Conservation (phyloP, 2,113 vertebrate species). For the Bos taurus region DNA sequence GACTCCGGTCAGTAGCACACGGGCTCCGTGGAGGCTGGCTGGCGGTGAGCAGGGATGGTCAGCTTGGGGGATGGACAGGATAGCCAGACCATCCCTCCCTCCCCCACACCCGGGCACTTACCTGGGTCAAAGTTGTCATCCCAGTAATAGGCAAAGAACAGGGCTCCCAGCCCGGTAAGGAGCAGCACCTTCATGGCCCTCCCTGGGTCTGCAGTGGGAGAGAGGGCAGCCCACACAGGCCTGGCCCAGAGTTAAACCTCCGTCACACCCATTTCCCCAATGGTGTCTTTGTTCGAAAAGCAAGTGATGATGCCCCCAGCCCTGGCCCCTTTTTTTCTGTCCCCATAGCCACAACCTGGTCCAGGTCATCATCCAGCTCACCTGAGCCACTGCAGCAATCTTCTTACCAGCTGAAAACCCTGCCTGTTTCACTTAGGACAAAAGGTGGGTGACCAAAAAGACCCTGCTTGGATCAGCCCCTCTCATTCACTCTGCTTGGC, state of each 20-base stretch:
- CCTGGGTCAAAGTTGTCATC: slow-evolving; percentile 80
- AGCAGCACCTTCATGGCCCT: slow-evolving; percentile 30
- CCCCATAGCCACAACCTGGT: neutral
- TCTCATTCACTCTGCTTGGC: neutral
- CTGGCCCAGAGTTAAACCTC: neutral
- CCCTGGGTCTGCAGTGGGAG: neutral
- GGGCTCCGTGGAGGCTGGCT: slow-evolving; percentile 84
- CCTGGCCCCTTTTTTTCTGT: neutral
- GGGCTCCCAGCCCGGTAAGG: neutral
- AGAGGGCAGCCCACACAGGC: neutral
- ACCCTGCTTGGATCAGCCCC: neutral
- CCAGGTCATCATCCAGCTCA: neutral
- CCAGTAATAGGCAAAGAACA: slow-evolving; percentile 70
- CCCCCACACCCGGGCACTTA: slow-evolving; percentile 38
- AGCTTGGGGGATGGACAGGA: neutral
- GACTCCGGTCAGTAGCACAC: slow-evolving; percentile 87
- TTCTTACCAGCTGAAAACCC: neutral
- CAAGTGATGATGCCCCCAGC: neutral
- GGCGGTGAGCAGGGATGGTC: neutral
- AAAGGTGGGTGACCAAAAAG: neutral
- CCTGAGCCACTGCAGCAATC: neutral
- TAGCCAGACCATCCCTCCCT: neutral
- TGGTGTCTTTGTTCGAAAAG: neutral
- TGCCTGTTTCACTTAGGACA: neutral
- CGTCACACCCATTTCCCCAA: neutral